These are phyloP conservation scores for Drosophila rhopaloa DNA, from an alignment of 1,140 invertebrate species.

Conservation along the genomic window DNA sequence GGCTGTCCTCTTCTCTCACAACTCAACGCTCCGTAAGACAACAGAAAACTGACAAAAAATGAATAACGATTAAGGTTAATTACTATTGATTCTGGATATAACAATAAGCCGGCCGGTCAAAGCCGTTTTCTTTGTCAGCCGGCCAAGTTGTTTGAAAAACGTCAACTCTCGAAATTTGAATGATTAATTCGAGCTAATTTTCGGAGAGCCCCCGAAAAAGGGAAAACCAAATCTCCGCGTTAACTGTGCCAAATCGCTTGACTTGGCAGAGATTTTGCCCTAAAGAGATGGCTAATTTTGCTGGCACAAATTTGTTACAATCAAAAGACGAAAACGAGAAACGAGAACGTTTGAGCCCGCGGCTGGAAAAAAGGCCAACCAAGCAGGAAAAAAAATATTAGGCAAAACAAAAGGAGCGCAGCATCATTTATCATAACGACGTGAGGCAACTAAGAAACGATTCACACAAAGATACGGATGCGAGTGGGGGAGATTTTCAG, in stretches of 20 bases:
- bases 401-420: slow-evolving; percentile 65
- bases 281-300: slow-evolving; percentile 69
- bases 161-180: slow-evolving; percentile 65
- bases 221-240: slow-evolving; percentile 40
- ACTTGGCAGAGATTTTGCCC: slow-evolving; percentile 39
- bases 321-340: slow-evolving; percentile 69
- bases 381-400: slow-evolving; percentile 49
- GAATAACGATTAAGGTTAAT: slow-evolving; percentile 76
- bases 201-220: slow-evolving; percentile 13
- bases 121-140: slow-evolving; percentile 55
- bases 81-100: slow-evolving; percentile 76
- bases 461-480: slow-evolving; percentile 54
- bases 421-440: slow-evolving; percentile 82
- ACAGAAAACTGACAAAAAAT: slow-evolving; percentile 39
- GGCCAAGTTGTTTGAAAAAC: slow-evolving; percentile 51
- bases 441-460: slow-evolving; percentile 64
- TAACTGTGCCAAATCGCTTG: slow-evolving; percentile 74
- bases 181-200: slow-evolving; percentile 76
- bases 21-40: slow-evolving; percentile 44
- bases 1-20: slow-evolving; percentile 24
- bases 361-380: slow-evolving; percentile 43
- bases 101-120: slow-evolving; percentile 33
- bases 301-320: slow-evolving; percentile 79
- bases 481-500: slow-evolving; percentile 19
- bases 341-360: slow-evolving; percentile 54